A percentile compares a stretch with the other conserved stretches of the same genome.
Evolutionary conservation across 2,888 invertebrate species (phyloP).

Genomic region (Cryptocheilus praepositus): DNA sequence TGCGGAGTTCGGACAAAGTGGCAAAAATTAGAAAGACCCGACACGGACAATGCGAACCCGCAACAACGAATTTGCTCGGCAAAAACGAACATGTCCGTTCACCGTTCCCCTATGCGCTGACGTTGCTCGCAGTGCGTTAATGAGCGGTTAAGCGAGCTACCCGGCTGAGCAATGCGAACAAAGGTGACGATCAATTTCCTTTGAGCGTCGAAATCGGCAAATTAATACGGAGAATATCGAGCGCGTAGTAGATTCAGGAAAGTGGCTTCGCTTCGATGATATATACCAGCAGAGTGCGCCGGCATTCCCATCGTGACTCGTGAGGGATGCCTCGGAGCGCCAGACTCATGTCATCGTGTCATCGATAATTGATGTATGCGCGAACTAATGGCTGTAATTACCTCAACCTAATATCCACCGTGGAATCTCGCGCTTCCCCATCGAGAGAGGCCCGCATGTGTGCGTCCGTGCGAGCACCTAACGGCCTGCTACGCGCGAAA

Average conservation of each 20-base stretch:
- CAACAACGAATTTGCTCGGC: too few relatives aligned
- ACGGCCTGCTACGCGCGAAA: constrained; percentile 33
- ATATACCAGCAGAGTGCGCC: constrained; percentile 21
- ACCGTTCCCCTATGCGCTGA: too few relatives aligned
- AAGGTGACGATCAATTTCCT: constrained; percentile 9
- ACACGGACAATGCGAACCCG: too few relatives aligned
- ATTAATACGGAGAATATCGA: constrained; percentile 24
- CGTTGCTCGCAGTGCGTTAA: too few relatives aligned
- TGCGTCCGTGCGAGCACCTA: constrained; percentile 13
- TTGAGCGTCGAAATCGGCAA: constrained; percentile 13
- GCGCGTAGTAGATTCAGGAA: constrained; percentile 20
- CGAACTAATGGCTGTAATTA: constrained; percentile 71
- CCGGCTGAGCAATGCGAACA: too few relatives aligned
- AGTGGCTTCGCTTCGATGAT: constrained; percentile 27
- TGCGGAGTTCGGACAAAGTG: too few relatives aligned
- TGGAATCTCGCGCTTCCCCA: constrained; percentile 61
- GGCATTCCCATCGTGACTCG: constrained; percentile 53
- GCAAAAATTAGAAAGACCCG: too few relatives aligned
- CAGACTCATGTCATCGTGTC: constrained; percentile 69
- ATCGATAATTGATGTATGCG: constrained; percentile 73
- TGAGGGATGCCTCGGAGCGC: constrained; percentile 61
- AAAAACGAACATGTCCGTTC: too few relatives aligned
- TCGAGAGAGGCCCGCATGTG: constrained; percentile 27
- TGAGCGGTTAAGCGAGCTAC: too few relatives aligned
- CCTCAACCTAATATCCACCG: constrained; percentile 67